Evolutionary conservation across 2,113 vertebrate species (phyloP).

Genomic region (Alethe castanea): DNA sequence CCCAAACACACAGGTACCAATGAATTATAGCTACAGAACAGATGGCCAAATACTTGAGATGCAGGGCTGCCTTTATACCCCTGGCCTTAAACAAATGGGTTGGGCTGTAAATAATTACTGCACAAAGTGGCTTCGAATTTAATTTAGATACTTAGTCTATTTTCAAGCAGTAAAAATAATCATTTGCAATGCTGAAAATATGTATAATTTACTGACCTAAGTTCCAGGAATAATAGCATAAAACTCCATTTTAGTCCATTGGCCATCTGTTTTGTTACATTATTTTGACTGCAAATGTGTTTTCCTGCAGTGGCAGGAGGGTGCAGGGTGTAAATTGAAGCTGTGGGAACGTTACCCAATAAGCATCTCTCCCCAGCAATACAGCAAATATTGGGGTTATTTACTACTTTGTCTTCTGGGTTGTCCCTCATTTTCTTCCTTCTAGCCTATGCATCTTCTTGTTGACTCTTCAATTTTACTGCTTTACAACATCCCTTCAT

Average conservation of each 20-base stretch:
- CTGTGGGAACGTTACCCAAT: background rate
- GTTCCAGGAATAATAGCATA: slow-evolving; percentile 6
- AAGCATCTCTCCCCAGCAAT: background rate
- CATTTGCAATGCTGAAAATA: slow-evolving; percentile 35
- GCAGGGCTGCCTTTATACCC: background rate
- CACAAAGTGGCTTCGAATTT: background rate
- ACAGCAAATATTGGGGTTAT: background rate
- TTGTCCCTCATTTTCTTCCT: background rate
- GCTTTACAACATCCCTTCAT: background rate
- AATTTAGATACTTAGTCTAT: slow-evolving; percentile 40
- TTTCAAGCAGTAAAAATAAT: slow-evolving; percentile 45
- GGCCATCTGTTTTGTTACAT: slow-evolving; percentile 39
- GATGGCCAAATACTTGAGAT: slow-evolving; percentile 6
- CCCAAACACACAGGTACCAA: background rate
- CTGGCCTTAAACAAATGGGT: slow-evolving; percentile 23
- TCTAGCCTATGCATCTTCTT: background rate
- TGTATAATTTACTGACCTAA: slow-evolving; percentile 19
- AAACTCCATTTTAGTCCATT: background rate
- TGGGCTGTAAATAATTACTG: slow-evolving; percentile 56
- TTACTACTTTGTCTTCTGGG: background rate
- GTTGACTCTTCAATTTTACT: background rate
- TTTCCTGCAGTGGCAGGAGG: background rate
- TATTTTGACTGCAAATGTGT: background rate
- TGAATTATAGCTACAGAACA: background rate
- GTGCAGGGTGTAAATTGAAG: background rate